Evolutionary conservation across 2,888 invertebrate genomes (phyloP), one percentile per base, ranked within the genome.

Genomic region (Ormyrus pomaceus): DNA sequence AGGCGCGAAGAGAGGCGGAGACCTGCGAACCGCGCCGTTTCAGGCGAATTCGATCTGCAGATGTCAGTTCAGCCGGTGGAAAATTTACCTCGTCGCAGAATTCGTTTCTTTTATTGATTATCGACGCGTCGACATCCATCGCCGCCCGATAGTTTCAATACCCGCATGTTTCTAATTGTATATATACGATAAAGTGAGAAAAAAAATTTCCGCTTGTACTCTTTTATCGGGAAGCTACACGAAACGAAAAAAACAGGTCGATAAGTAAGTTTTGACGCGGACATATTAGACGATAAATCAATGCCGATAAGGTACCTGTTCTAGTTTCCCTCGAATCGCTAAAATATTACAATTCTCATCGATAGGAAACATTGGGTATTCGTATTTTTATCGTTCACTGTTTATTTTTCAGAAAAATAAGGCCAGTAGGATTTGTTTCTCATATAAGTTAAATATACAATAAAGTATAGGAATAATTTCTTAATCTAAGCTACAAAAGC

Each of bases 191-290:
- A n/a, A 58, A n/a, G 5, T n/a, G 4, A 34, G 58, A 9, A 62
- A 58, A n/a, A 74, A 74, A 74, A 11, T 34, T 48, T 74, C 58
- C 65, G 34, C 2, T 19, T 34, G 34, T 58, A 50, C 50, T 74
- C 50, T 74, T 74, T 46, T 19, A 46, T 11, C 62, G 34, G 34
- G 34, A 34, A 34, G 34, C 34, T 34, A 34, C 34, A 34, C 34
- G 34, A 34, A 34, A 34, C 34, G 34, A 34, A 34, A 34, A 45
- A 34, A 45, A 34, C 8, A 4, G 2, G 11, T 11, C 19, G 61
- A 61, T 61, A 45, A 45, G 61, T 61, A 34, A 34, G 45, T 45
- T 45, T 45, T 59, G 19, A 34, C 13, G 13, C 13, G 13, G 34
- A 13, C 13, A 19, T 19, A 34, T 59, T 34, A 13, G 13, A 59